These are phyloP conservation scores for Apis cerana DNA, from an alignment of 1,140 invertebrate species.

Conservation along the genomic window DNA sequence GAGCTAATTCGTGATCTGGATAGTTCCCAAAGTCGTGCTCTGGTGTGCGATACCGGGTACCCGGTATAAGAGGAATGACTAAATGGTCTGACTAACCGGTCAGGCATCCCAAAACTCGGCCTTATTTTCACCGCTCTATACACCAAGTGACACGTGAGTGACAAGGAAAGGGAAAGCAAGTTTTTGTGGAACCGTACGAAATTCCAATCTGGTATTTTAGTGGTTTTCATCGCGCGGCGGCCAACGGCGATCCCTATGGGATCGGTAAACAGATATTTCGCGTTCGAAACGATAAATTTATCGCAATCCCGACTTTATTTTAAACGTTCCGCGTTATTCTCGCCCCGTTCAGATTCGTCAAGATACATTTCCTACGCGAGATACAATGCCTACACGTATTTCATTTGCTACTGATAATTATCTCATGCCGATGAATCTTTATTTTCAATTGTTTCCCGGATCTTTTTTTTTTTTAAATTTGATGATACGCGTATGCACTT, in stretches of 20 bases:
- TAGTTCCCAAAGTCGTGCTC: constrained; percentile 66
- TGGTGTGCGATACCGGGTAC: constrained; percentile 62
- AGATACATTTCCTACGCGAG: neutral
- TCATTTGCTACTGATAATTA: too few relatives aligned
- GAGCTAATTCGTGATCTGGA: constrained; percentile 70
- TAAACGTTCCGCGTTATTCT: constrained; percentile 49
- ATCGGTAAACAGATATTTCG: constrained; percentile 42
- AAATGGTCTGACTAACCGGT: constrained; percentile 71
- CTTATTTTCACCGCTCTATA: constrained; percentile 69
- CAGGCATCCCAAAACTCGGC: constrained; percentile 69
- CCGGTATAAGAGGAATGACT: constrained; percentile 71
- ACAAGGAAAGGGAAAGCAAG: constrained; percentile 44
- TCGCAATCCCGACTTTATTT: constrained; percentile 43
- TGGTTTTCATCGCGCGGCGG: constrained; percentile 41
- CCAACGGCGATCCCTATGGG: constrained; percentile 18
- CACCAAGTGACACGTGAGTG: constrained; percentile 54
- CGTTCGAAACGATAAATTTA: constrained; percentile 50
- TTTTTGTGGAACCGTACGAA: constrained; percentile 23
- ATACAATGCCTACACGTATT: too few relatives aligned
- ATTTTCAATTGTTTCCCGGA: too few relatives aligned
- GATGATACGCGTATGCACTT: too few relatives aligned
- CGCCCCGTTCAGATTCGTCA: constrained; percentile 35
- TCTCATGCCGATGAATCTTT: too few relatives aligned
- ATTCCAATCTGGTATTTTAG: constrained; percentile 46
- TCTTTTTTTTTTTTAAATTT: too few relatives aligned